Percentiles rank a stretch among this genome's conserved stretches.
phyloP scores from a whole-genome alignment of 35 echinoderm and acorn worm species.

The Chiridota heheva region DNA sequence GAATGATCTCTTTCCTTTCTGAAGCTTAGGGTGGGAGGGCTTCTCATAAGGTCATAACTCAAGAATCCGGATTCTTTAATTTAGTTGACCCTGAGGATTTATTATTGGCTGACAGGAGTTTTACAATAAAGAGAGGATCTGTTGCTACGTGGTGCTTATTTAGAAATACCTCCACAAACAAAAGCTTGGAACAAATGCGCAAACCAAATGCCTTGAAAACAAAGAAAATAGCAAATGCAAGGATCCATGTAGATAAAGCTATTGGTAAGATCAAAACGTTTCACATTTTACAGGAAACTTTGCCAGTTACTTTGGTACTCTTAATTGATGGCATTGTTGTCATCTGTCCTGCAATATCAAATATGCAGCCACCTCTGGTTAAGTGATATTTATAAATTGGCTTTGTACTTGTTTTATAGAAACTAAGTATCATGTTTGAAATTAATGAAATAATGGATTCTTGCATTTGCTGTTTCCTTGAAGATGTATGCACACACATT shows the following conservation, averaged over 20 bases:
- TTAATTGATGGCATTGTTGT: constrained; percentile 37
- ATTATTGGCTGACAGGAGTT: constrained; percentile 57
- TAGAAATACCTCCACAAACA: constrained; percentile 45
- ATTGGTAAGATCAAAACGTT: constrained; percentile 41
- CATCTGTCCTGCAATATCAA: constrained; percentile 46
- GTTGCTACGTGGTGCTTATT: not conserved
- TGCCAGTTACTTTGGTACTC: constrained; percentile 47
- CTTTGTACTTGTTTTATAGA: no score
- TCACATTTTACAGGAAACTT: constrained; percentile 28
- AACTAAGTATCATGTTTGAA: no score
- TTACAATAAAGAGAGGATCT: constrained; percentile 56
- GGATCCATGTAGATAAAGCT: constrained; percentile 67
- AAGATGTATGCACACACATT: no score
- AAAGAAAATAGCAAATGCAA: constrained; percentile 58
- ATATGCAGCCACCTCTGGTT: constrained; percentile 48
- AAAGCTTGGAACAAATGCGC: constrained; percentile 38
- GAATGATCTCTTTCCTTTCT: constrained; percentile 46
- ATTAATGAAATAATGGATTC: no score
- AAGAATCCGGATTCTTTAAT: constrained; percentile 44
- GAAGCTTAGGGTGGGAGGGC: constrained; percentile 48
- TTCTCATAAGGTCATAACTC: constrained; percentile 34
- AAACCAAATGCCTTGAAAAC: constrained; percentile 24
- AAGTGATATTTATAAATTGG: no score
- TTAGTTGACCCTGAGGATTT: constrained; percentile 24
- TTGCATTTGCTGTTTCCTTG: no score